phyloP scores from a whole-genome alignment of 2,113 vertebrate species.

The Lethenteron camtschaticum region DNA sequence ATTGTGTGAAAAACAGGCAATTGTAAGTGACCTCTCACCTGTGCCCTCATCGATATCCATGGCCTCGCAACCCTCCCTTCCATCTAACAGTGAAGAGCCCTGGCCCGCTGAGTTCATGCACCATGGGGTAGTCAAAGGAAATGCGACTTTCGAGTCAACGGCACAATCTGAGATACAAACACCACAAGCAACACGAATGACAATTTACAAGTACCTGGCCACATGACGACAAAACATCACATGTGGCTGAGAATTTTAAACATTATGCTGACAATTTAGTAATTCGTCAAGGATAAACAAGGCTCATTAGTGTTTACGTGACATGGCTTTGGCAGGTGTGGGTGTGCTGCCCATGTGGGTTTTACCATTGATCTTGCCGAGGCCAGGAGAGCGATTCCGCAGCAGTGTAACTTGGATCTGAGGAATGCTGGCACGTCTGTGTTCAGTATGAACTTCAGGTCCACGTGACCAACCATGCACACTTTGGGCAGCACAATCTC shows the following conservation, averaged over 20 bases:
- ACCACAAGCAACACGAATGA: not conserved
- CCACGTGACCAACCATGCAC: conserved; percentile 96
- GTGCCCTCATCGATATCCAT: conserved; percentile 2
- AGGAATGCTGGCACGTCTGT: conserved; percentile 90
- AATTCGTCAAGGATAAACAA: too few relatives aligned
- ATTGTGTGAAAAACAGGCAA: too few relatives aligned
- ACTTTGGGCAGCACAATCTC: conserved; percentile 90
- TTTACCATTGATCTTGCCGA: conserved; percentile 84
- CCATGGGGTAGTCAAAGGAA: conserved; percentile 1
- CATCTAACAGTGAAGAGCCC: too few relatives aligned
- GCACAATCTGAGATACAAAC: not conserved
- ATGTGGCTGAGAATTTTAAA: too few relatives aligned
- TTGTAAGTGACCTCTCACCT: not conserved
- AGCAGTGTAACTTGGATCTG: conserved; percentile 93
- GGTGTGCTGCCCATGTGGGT: too few relatives aligned
- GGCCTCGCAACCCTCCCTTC: conserved; percentile 1
- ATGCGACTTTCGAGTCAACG: conserved; percentile 1
- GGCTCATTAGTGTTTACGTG: too few relatives aligned
- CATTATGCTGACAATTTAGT: too few relatives aligned
- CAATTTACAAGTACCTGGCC: not conserved
- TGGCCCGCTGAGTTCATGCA: not conserved
- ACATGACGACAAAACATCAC: too few relatives aligned
- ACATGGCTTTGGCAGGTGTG: too few relatives aligned
- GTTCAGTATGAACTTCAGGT: conserved; percentile 96
- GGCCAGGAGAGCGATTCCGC: conserved; percentile 88